phyloP scores from a whole-genome alignment of 2,797 vertebrate species.

The Ispidina lecontei region DNA sequence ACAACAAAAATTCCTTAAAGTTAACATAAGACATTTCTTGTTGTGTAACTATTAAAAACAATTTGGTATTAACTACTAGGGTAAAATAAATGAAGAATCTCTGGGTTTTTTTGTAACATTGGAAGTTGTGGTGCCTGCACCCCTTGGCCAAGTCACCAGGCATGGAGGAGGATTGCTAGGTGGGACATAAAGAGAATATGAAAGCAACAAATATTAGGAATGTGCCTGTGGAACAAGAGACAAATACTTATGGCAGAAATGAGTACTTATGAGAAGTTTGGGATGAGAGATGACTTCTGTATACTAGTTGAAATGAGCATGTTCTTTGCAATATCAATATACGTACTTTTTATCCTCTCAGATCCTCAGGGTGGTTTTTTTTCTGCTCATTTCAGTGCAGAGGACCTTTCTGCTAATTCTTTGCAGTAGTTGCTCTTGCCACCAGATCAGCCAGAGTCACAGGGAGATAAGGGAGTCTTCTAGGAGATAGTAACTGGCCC shows the following conservation, averaged over 20 bases:
- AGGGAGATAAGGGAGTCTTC: not conserved
- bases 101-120: accelerated
- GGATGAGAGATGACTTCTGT: not conserved
- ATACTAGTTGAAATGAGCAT: not conserved
- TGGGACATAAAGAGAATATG: not conserved
- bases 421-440: not conserved
- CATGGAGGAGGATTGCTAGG: not conserved
- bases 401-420: not conserved
- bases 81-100: not conserved
- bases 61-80: not conserved
- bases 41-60: not conserved
- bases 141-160: not conserved
- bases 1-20: not conserved
- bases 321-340: not conserved
- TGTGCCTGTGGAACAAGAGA: not conserved
- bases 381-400: not conserved
- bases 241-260: not conserved
- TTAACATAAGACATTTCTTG: not conserved
- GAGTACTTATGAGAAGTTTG: conserved; percentile 1
- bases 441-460: not conserved
- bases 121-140: not conserved
- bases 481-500: not conserved
- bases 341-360: not conserved
- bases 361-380: not conserved
- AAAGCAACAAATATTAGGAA: not conserved